Evolutionary conservation across 64 coral and sea anemone genomes (phyloP).

Genomic region (Pocillopora damicornis): DNA sequence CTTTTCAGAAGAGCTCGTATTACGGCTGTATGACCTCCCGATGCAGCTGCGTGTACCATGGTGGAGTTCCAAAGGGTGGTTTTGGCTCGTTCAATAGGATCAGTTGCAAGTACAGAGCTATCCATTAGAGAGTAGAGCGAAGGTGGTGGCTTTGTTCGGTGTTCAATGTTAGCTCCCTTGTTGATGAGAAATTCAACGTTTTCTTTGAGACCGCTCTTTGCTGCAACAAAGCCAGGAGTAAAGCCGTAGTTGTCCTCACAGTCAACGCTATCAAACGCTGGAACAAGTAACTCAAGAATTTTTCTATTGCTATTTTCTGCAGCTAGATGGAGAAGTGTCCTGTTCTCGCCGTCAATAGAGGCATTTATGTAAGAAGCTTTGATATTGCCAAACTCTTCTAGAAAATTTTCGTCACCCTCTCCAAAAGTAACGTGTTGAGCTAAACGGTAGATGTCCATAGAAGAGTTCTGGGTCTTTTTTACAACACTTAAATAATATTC

Average conservation of each 20-base stretch:
- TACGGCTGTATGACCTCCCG: constrained; percentile 14
- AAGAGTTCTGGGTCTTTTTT: not conserved
- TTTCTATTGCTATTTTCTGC: constrained; percentile 1
- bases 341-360: constrained; percentile 29
- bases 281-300: constrained; percentile 27
- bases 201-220: not conserved
- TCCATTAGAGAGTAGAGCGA: not conserved
- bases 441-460: constrained; percentile 35
- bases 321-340: constrained; percentile 60
- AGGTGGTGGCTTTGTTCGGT: constrained; percentile 17
- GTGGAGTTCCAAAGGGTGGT: constrained; percentile 24
- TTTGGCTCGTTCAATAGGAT: constrained; percentile 25
- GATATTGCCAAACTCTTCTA: constrained; percentile 12
- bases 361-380: constrained; percentile 14
- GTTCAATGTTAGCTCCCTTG: constrained; percentile 39
- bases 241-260: constrained; percentile 44
- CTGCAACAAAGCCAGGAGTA: constrained; percentile 69
- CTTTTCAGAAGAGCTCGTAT: not conserved
- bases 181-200: constrained; percentile 25
- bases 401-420: not conserved
- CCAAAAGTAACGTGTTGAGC: constrained; percentile 48
- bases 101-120: too few species aligned
- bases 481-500: constrained; percentile 40
- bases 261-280: constrained; percentile 51
- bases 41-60: constrained; percentile 37